Base-by-base conservation (phyloP, 2,113 vertebrate species). In the Thunnus maccoyii region DNA sequence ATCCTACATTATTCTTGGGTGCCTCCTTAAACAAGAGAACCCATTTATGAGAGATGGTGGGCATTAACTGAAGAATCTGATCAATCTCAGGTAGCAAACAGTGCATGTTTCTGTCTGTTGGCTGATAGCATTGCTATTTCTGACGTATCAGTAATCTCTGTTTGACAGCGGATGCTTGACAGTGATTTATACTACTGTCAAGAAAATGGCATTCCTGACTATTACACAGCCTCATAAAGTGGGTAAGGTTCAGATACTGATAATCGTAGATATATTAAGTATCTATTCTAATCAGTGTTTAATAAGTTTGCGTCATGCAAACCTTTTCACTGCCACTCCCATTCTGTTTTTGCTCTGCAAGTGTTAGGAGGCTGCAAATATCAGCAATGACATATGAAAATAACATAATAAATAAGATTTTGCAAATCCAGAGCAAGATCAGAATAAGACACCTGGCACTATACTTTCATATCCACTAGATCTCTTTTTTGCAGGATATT, bases 401-500 rank as follows among this genome's bases (percentile, higher is more conserved):
- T n/a, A 32, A 30, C 4, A 16, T 0, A 11, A 4, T n/a, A 36
- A 18, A 63, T n/a, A 36, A 44, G 3, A 66, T 15, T 74, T 67
- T 55, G 13, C 54, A 60, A 13, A 55, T 48, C 13, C 32, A 48
- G 10, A 32, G 27, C 0, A 70, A 51, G n/a, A 68, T 55, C 56
- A 3, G 44, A 52, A 13, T 17, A 44, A 60, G 17, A 52, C 55
- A 67, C 30, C 15, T 58, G 22, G n/a, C 6, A 16, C 17, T 22
- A 9, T 66, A 11, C 58, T 71, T 82, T 71, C 30, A 66, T 6
- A 46, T 65, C 58, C 14, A 11, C 20, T 51, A 27, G 15, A 27
- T 52, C 41, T 51, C 13, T 20, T 72, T 22, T n/a, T 41, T 61
- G 63, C 77, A 80, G 63, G 66, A 74, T 65, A 65, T 87, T 83